Base-by-base conservation (phyloP, 2,797 vertebrate species). In the Strix occidentalis region DNA sequence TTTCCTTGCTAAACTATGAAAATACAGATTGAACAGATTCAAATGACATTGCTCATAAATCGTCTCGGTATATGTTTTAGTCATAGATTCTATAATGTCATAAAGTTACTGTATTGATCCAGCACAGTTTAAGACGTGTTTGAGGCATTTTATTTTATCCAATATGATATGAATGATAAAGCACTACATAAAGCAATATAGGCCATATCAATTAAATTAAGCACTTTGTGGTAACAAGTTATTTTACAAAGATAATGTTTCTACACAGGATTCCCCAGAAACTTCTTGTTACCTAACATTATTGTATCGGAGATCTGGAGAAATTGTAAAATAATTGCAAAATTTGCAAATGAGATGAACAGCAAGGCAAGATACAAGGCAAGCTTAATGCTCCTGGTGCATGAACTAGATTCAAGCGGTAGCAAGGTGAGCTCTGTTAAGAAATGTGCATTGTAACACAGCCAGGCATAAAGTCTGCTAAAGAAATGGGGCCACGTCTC, bases 401-500 rank as follows among this genome's bases (percentile, higher is more conserved):
- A 24, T 39, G 41, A 68, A 48, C 29, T 75, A 28, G 23, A 21
- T 21, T 63, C 5, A 29, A 39, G 57, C 12, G 37, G 43, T 16
- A 63, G 66, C 54, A 41, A 64, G 81, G 54, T 84, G 58, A 84
- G 66, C 25, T 75, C 35, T 45, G 31, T n/a, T 71, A 37, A 75
- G 19, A 33, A 71, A 25, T 0, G 1, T 51, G n/a, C 10, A 7
- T 12, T 63, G 41, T 57, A 72, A 33, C 25, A 29, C 35, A 69
- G 54, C 17, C 75, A 65, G 43, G 12, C 75, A 9, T 51, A 50
- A 81, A 68, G 18, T 29, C 23, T 65, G 11, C 41, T 71, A 13
- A 46, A 50, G 58, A 76, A 86, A 63, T 0, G 0, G 25, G 51
- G 23, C 46, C 9, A 0, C 1, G 2, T 77, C 11, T 61, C 16